phyloP scores from a whole-genome alignment of 2,888 invertebrate genomes.

The Ophion costatus region DNA sequence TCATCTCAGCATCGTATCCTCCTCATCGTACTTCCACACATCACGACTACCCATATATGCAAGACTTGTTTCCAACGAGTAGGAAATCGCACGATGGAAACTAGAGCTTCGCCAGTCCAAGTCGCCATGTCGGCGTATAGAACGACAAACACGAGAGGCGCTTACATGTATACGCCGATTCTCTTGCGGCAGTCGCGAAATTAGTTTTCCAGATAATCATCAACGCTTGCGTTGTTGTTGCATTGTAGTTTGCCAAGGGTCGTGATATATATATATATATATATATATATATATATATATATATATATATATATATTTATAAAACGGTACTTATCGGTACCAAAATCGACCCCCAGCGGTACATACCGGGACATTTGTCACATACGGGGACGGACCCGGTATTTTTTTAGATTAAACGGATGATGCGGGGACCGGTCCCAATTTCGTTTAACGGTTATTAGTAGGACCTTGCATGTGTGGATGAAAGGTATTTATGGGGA shows the following conservation, averaged over 20 bases:
- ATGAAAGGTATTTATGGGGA: no score
- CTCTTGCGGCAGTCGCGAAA: constrained; percentile 78
- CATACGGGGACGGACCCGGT: no score
- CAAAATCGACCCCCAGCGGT: no score
- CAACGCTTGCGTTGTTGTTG: constrained; percentile 81
- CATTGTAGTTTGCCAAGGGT: constrained; percentile 72
- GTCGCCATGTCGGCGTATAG: constrained; percentile 62
- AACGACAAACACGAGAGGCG: constrained; percentile 59
- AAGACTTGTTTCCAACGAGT: constrained; percentile 64
- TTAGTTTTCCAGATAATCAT: constrained; percentile 84
- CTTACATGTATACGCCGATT: constrained; percentile 52
- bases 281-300: no score
- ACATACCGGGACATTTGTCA: no score
- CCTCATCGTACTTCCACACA: constrained; percentile 67
- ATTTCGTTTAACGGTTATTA: no score
- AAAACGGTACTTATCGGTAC: no score
- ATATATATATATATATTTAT: no score
- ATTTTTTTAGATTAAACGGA: no score
- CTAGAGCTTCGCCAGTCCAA: constrained; percentile 46
- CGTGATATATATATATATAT: constrained; percentile 13
- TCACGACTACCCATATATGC: constrained; percentile 10
- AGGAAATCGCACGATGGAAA: neutral
- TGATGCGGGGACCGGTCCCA: no score
- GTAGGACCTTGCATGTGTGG: no score
- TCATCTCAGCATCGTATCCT: constrained; percentile 7